Evolutionary conservation across 2,888 invertebrate genomes (phyloP).

Genomic region (Drosophila yooni): DNA sequence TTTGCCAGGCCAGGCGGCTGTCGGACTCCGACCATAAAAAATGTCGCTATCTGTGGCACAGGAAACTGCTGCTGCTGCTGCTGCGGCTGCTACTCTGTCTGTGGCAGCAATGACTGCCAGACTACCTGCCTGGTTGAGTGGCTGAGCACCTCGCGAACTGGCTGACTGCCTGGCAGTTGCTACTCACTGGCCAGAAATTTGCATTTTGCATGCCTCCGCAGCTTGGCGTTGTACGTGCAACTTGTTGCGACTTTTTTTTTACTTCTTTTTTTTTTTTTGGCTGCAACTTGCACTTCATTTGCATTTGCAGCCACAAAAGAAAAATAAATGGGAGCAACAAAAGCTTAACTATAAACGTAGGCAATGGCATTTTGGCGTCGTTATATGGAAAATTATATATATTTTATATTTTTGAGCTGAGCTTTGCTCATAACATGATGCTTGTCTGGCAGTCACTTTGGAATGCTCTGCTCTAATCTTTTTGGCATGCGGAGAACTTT

Average conservation of each 20-base stretch:
- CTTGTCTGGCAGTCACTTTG: constrained; percentile 47
- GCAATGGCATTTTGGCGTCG: constrained; percentile 54
- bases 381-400: constrained; percentile 33
- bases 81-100: constrained; percentile 23
- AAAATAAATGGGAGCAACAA: constrained; percentile 19
- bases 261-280: constrained; percentile 26
- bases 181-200: constrained; percentile 56
- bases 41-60: constrained; percentile 74
- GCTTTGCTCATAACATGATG: constrained; percentile 50
- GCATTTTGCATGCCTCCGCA: constrained; percentile 54
- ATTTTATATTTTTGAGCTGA: constrained; percentile 20
- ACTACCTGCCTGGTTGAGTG: constrained; percentile 34
- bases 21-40: constrained; percentile 64
- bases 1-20: constrained; percentile 51
- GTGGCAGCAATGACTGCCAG: constrained; percentile 10
- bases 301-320: constrained; percentile 65
- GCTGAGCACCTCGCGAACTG: constrained; percentile 18
- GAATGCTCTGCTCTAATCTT: constrained; percentile 38
- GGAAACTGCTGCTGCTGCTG: constrained; percentile 54
- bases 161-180: constrained; percentile 43
- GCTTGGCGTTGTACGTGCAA: constrained; percentile 65
- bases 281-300: constrained; percentile 72
- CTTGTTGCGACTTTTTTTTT: constrained; percentile 61
- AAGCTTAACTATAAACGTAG: constrained; percentile 50
- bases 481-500: constrained; percentile 33